Percentiles rank a stretch among this genome's conserved stretches.
Conservation (phyloP, 2,888 invertebrate species). For the Calliopum simillimum region DNA sequence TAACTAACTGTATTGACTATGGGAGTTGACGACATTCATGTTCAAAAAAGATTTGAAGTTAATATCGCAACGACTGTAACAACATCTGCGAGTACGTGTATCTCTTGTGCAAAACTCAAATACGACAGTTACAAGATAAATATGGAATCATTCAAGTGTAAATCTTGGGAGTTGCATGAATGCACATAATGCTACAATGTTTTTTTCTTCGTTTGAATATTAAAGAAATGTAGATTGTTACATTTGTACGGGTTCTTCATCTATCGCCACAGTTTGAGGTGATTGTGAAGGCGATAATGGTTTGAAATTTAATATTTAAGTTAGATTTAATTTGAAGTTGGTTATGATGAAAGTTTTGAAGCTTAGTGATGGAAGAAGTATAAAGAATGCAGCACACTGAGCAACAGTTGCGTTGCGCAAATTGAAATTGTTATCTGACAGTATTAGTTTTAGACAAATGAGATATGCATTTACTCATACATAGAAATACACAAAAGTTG, state of each 20-base stretch:
- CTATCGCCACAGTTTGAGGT: conserved; percentile 6
- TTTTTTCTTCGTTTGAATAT: not conserved
- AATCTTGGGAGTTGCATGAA: conserved; percentile 28
- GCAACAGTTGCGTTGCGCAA: too few species aligned
- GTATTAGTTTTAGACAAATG: too few species aligned
- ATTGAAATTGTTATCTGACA: too few species aligned
- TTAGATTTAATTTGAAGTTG: too few species aligned
- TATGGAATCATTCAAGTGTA: conserved; percentile 20
- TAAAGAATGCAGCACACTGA: too few species aligned
- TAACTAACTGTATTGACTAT: not conserved
- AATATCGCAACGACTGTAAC: not conserved
- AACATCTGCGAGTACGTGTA: conserved; percentile 14
- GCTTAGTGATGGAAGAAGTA: too few species aligned
- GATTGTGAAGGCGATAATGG: conserved; percentile 8
- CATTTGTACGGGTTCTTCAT: conserved; percentile 26
- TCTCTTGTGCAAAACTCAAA: conserved; percentile 13
- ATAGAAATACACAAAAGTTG: too few species aligned
- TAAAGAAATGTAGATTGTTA: conserved; percentile 11
- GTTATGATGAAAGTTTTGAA: too few species aligned
- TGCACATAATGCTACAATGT: conserved; percentile 5
- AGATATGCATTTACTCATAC: too few species aligned
- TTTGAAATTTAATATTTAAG: not conserved
- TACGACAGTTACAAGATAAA: not conserved
- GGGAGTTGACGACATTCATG: not conserved
- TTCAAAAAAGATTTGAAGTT: conserved; percentile 1